Evolutionary conservation across 2,113 vertebrate species (phyloP).

Genomic region (Ciconia boyciana): DNA sequence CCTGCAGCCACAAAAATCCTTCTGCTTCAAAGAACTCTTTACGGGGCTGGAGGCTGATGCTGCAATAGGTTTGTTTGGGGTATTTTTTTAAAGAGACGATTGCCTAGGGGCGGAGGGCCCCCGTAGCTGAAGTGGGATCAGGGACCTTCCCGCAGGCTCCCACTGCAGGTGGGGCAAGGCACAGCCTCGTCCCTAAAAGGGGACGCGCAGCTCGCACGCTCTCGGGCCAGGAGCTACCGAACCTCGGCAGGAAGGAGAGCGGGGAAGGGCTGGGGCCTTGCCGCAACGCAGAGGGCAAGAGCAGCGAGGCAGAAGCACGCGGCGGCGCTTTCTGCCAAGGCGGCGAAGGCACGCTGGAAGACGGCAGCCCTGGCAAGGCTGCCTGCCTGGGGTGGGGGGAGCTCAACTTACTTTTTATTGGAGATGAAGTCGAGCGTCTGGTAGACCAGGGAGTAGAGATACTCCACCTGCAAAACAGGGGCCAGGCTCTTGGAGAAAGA

Average conservation of each 20-base stretch:
- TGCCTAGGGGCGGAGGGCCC: neutral
- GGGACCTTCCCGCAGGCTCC: neutral
- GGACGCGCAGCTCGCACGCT: rapidly evolving
- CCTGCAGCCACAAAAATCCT: neutral
- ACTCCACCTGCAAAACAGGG: slow-evolving; percentile 82
- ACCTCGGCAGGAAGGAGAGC: neutral
- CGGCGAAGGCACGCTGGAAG: rapidly evolving
- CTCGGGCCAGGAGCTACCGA: no score
- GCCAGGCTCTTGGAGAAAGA: neutral
- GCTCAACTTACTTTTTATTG: slow-evolving; percentile 81
- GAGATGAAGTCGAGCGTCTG: slow-evolving; percentile 89
- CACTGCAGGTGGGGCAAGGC: neutral
- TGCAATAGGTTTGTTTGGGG: no score
- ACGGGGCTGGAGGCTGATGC: rapidly evolving
- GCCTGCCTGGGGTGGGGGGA: rapidly evolving
- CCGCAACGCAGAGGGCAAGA: rapidly evolving
- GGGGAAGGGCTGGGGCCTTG: neutral
- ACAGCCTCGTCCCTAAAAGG: neutral
- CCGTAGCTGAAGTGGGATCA: neutral
- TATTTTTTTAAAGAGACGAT: neutral
- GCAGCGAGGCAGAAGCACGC: rapidly evolving
- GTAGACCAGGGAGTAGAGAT: slow-evolving; percentile 89
- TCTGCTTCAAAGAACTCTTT: neutral
- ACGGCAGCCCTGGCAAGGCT: neutral
- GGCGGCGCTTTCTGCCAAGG: no score